Evolutionary conservation across 2,113 vertebrate genomes (phyloP), one percentile per base, ranked within the genome.

Genomic region (Nesogale talazaci): DNA sequence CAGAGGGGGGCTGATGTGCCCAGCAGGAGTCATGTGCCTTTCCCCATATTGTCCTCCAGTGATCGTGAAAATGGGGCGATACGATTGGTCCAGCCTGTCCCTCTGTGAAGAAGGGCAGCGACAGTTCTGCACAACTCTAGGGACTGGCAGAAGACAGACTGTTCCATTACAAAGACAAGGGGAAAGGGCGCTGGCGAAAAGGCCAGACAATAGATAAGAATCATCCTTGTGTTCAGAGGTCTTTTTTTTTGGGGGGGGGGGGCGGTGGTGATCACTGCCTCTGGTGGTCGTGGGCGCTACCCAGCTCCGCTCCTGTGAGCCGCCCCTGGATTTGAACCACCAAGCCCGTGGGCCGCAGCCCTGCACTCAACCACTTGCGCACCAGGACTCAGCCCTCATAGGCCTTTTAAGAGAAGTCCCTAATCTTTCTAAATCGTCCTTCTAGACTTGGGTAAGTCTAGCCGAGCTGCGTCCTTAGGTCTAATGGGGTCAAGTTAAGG

Each of bases 351-450:
- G n/a, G n/a, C n/a, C n/a, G n/a, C n/a, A n/a, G n/a, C n/a, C n/a
- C n/a, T n/a, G n/a, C n/a, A n/a, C n/a, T n/a, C n/a, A n/a, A n/a
- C n/a, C n/a, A n/a, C n/a, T n/a, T n/a, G n/a, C n/a, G n/a, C n/a
- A n/a, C n/a, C n/a, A n/a, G n/a, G n/a, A n/a, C n/a, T n/a, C n/a
- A 46, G 42, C 10, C 42, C 42, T 10, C 42, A 52, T 52, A 69
- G 11, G 1, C 17, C 29, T 94, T 90, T 87, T 78, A 85, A 86
- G 76, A 86, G 80, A 86, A 90, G 31, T 31, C 10, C 67, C 70
- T 89, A 86, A 76, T 88, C 25, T 93, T 92, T 88, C 75, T 76
- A 83, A 89, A 57, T 77, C 31, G 87, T 67, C 80, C 80, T 57
- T 92, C 15, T 31, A 84, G 59, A 88, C n/a, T 89, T 92, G 36